Percentiles rank a stretch among this genome's conserved stretches.
phyloP scores from a whole-genome alignment of 2,888 invertebrate genomes.

The Polymixis flavicincta region DNA sequence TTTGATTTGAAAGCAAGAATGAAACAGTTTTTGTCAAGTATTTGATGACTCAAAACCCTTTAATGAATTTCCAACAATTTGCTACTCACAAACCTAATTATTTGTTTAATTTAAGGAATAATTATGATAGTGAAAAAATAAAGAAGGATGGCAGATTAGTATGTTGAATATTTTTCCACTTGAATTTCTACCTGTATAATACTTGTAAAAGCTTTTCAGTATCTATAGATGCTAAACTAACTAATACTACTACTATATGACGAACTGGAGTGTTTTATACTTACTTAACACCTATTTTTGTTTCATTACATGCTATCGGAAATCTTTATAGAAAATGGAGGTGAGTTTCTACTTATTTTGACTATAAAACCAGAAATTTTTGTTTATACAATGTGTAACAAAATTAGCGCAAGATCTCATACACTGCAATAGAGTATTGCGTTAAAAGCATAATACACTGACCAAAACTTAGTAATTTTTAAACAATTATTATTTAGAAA shows the following conservation, averaged over 20 bases:
- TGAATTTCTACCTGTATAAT: slow-evolving; percentile 60
- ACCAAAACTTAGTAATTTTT: too few relatives aligned
- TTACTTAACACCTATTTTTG: slow-evolving; percentile 77
- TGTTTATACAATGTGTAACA: background rate
- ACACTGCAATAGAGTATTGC: too few relatives aligned
- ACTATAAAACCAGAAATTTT: slow-evolving; percentile 28
- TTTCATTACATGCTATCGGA: slow-evolving; percentile 88
- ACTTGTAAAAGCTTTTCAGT: slow-evolving; percentile 66
- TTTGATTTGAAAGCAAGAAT: background rate
- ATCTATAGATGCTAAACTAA: slow-evolving; percentile 64
- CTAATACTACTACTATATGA: slow-evolving; percentile 61
- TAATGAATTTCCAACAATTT: background rate
- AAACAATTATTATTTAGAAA: too few relatives aligned
- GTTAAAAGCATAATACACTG: too few relatives aligned
- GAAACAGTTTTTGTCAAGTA: background rate
- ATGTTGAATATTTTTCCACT: slow-evolving; percentile 29
- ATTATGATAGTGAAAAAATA: background rate
- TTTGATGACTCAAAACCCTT: slow-evolving; percentile 1
- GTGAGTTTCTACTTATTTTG: slow-evolving; percentile 78
- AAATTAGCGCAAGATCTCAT: too few relatives aligned
- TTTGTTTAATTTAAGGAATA: background rate
- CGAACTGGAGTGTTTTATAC: slow-evolving; percentile 66
- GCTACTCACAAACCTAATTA: slow-evolving; percentile 2
- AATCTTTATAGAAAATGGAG: slow-evolving; percentile 86
- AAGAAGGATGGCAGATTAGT: background rate